Evolutionary conservation across 2,113 vertebrate genomes (phyloP), one percentile per base, ranked within the genome.

Genomic region (Apteryx mantelli): DNA sequence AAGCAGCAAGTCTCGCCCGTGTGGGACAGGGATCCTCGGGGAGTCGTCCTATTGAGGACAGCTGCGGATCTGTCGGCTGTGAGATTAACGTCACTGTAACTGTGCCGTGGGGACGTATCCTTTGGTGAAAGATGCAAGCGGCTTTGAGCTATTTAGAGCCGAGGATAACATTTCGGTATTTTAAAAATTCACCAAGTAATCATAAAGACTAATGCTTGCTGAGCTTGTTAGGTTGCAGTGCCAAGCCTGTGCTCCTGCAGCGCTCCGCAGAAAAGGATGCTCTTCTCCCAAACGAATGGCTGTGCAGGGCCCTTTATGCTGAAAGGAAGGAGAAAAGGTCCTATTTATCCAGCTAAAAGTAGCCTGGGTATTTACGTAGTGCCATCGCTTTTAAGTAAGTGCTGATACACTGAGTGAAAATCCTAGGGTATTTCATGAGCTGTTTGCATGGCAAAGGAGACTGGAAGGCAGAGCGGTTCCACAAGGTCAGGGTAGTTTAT

Each of bases 161-260:
- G 83, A 86, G 98, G 98, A 96, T 99, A 98, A 97, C 92, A 97
- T 99, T 99, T 98, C 98, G 98, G 96, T 89, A 98, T 98, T 98
- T 98, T 70, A 98, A 98, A 98, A 98, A 98, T 98, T 97, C 97
- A 97, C 97, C 95, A 97, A 97, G 98, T 99, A 98, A 98, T 98
- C 98, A 97, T 89, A 87, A 96, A 96, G 92, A 84, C 93, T 86
- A 77, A 91, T 56, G 80, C 95, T 75, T 66, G 70, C 87, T 94
- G 95, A 95, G 80, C 91, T 96, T 0, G 5, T 91, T 89, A 80
- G 92, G 88, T 95, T 66, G 89, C 88, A 91, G 89, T 94, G 89
- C 88, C 92, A 96, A 94, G 91, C 84, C 84, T 84, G 70, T 91
- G 64, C 82, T 95, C 48, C 91, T 68, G 53, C 77, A 84, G 60